phyloP scores from a whole-genome alignment of 2,797 vertebrate genomes.

The Psittacula echo region DNA sequence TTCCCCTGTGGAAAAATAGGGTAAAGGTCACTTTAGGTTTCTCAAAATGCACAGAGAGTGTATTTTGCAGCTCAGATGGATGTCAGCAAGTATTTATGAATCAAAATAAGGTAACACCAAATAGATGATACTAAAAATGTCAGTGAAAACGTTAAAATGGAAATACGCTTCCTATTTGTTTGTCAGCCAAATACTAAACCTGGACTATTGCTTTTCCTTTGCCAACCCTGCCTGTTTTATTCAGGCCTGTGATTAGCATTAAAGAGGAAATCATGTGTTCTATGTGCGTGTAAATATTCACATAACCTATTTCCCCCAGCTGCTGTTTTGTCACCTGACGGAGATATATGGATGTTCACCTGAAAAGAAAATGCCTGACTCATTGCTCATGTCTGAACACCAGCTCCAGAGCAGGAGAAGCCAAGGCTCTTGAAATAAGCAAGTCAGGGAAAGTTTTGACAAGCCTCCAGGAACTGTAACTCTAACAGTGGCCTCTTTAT shows the following conservation, averaged over 20 bases:
- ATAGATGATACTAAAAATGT: conserved; percentile 27
- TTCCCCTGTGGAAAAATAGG: background rate
- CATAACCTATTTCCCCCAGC: background rate
- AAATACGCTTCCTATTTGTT: conserved; percentile 42
- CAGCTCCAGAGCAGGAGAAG: conserved; percentile 22
- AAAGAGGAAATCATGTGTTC: conserved; percentile 52
- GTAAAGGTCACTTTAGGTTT: conserved; percentile 35
- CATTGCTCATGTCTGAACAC: conserved; percentile 40
- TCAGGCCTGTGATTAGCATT: background rate
- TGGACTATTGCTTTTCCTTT: conserved; percentile 27
- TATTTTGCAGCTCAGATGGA: conserved; percentile 41
- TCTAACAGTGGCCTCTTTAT: background rate
- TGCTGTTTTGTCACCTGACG: conserved; percentile 21
- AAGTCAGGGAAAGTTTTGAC: background rate
- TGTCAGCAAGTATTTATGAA: conserved; percentile 40
- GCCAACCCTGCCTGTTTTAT: background rate
- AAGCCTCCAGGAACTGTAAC: background rate
- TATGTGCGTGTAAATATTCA: conserved; percentile 57
- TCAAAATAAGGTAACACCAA: conserved; percentile 14
- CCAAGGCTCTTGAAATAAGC: conserved; percentile 24
- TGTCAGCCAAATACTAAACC: conserved; percentile 29
- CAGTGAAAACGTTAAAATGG: background rate
- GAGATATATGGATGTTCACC: conserved; percentile 48
- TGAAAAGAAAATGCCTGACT: conserved; percentile 51
- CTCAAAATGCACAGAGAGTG: conserved; percentile 54